Evolutionary conservation across 92 coral and sea anemone genomes (phyloP).

Genomic region (Porites rus): DNA sequence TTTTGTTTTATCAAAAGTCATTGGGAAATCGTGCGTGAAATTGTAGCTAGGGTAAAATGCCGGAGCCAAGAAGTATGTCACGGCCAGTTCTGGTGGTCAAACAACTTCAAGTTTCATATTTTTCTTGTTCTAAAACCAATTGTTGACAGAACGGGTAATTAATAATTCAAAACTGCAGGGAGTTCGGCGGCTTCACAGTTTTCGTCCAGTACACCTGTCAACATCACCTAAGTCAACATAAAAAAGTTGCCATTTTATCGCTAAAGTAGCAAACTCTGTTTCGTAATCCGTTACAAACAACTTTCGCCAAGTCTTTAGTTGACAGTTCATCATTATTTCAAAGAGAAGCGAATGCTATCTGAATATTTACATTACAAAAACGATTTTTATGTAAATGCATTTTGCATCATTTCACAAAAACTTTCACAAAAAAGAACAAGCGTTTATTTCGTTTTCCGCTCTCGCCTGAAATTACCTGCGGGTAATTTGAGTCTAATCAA

Average conservation of each 20-base stretch:
- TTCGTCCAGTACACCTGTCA: conserved; percentile 33
- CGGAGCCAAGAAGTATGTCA: conserved; percentile 1
- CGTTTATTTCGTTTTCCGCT: not conserved
- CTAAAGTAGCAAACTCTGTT: not conserved
- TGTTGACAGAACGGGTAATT: conserved; percentile 53
- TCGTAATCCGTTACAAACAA: not conserved
- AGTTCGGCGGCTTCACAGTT: conserved; percentile 16
- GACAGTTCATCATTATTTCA: not conserved
- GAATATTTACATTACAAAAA: conserved; percentile 32
- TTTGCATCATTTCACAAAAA: not conserved
- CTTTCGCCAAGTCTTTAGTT: not conserved
- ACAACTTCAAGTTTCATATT: conserved; percentile 18
- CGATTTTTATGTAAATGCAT: conserved; percentile 5
- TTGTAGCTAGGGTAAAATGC: not conserved
- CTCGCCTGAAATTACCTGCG: not conserved
- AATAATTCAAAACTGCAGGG: conserved; percentile 38
- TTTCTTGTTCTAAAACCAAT: conserved; percentile 47
- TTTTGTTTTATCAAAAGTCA: not conserved
- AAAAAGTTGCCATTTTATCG: conserved; percentile 40
- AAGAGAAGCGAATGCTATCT: not conserved
- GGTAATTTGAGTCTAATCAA: not conserved
- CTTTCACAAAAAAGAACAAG: not conserved
- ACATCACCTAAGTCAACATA: conserved; percentile 2
- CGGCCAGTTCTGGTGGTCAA: not conserved
- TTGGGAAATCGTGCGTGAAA: not conserved